These are phyloP conservation scores for Arvicanthis niloticus DNA, from an alignment of 2,113 vertebrate species.

Conservation along the genomic window DNA sequence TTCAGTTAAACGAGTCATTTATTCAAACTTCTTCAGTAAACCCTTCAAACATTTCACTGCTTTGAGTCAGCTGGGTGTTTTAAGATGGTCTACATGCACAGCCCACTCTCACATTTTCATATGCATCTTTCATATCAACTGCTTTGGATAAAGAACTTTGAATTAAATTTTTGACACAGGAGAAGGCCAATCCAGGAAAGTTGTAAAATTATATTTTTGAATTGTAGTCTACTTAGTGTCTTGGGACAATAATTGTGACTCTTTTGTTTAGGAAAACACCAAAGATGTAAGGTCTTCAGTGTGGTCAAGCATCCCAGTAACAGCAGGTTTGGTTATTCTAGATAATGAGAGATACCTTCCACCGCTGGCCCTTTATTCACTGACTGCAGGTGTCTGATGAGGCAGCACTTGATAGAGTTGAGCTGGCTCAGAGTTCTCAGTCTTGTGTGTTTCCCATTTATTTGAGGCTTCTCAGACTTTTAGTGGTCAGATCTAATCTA, in stretches of 20 bases:
- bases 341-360: neutral
- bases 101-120: neutral
- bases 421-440: neutral
- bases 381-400: neutral
- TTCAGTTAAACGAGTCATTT: conserved; percentile 23
- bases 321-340: neutral
- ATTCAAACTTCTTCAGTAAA: neutral
- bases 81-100: neutral
- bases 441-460: neutral
- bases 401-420: neutral
- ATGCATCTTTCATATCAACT: neutral
- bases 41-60: conserved; percentile 17
- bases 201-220: neutral
- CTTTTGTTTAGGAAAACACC: neutral
- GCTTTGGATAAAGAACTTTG: conserved; percentile 18
- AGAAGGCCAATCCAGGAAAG: conserved; percentile 21
- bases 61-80: neutral
- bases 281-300: neutral
- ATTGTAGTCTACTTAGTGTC: neutral
- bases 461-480: neutral
- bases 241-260: neutral
- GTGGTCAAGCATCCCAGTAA: neutral
- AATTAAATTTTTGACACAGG: neutral
- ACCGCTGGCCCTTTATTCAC: neutral
- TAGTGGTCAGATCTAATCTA: neutral